Conservation (phyloP, 2,113 vertebrate genomes). For the Oxyruncus cristatus region DNA sequence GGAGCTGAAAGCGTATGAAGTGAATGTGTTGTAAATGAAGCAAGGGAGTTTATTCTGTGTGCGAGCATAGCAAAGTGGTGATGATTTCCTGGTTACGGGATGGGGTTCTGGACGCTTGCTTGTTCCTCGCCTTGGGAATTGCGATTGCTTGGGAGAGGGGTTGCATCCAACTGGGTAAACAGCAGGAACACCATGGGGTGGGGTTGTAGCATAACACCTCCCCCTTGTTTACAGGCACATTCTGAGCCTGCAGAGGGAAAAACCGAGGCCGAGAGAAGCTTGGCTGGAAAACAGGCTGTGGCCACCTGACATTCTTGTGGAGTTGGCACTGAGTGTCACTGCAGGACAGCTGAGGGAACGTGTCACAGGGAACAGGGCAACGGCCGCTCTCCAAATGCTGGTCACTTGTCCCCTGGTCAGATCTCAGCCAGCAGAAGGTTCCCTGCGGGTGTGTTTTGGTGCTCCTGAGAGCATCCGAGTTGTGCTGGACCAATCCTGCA, state of each 20-base stretch:
- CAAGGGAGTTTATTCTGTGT: neutral
- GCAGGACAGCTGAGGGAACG: neutral
- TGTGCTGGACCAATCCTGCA: accelerated
- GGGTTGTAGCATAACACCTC: neutral
- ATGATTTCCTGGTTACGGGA: neutral
- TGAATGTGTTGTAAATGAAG: neutral
- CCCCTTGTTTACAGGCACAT: neutral
- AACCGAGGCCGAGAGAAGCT: neutral
- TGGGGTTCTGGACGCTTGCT: neutral
- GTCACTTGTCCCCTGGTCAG: too few species aligned
- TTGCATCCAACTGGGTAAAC: neutral
- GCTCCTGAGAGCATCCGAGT: accelerated
- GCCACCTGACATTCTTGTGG: neutral
- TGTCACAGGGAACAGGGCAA: neutral
- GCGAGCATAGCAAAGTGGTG: neutral
- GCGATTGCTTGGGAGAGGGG: neutral
- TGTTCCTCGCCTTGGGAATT: neutral
- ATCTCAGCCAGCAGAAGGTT: neutral
- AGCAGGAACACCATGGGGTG: neutral
- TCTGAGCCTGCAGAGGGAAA: neutral
- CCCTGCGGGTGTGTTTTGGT: neutral
- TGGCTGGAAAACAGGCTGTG: neutral
- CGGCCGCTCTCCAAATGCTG: accelerated
- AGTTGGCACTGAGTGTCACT: accelerated
- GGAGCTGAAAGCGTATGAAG: neutral